These are phyloP conservation scores for Actinemys pallida DNA, from an alignment of 2,113 vertebrate genomes.

Conservation along the genomic window DNA sequence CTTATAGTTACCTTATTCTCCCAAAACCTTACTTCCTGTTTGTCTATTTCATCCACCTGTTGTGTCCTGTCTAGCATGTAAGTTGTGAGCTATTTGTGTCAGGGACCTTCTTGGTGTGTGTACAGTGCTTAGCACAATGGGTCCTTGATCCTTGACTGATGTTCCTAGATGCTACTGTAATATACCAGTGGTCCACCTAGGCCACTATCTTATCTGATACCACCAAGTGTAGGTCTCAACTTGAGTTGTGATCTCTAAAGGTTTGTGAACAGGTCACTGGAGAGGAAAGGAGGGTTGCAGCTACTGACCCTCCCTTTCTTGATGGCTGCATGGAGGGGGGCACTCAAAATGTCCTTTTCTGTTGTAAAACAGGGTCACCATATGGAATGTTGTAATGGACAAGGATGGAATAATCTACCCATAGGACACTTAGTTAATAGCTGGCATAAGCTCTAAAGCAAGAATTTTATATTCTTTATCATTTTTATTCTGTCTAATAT, in stretches of 20 bases:
- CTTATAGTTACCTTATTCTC: not conserved
- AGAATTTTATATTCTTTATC: not conserved
- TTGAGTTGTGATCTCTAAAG: not conserved
- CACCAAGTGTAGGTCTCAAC: not conserved
- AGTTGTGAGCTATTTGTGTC: not conserved
- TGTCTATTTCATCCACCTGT: not conserved
- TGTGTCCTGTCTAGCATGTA: not conserved
- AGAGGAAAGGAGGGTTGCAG: not conserved
- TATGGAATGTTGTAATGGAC: slow-evolving; percentile 4
- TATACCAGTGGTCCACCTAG: too few species aligned
- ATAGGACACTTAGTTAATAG: not conserved
- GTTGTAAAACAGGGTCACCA: not conserved
- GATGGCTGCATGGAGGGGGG: not conserved
- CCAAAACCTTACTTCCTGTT: not conserved
- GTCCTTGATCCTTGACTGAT: not conserved
- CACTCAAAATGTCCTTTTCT: not conserved
- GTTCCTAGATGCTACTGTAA: not conserved
- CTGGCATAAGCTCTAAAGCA: slow-evolving; percentile 25
- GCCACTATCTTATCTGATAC: not conserved
- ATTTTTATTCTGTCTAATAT: not conserved
- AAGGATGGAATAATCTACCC: too few species aligned
- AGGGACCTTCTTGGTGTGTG: not conserved
- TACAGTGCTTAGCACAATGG: not conserved
- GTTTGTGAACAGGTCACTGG: not conserved
- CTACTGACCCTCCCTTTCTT: not conserved